Percentiles rank a stretch among this genome's conserved stretches.
These are phyloP conservation scores for Platynereis dumerilii DNA, from an alignment of 2,888 invertebrate genomes.

Conservation along the genomic window DNA sequence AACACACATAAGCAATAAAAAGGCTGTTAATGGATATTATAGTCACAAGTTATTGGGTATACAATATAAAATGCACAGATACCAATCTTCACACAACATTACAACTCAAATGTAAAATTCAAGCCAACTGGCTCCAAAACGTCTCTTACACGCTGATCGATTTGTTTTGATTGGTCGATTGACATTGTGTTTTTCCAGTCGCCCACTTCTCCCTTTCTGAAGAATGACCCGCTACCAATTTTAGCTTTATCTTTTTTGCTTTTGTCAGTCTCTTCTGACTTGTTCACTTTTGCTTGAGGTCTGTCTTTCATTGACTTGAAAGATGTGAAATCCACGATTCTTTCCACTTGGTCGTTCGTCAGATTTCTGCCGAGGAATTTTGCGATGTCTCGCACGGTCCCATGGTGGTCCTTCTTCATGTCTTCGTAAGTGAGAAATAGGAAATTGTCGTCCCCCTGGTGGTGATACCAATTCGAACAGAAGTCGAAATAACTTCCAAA, in stretches of 20 bases:
- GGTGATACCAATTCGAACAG: not conserved
- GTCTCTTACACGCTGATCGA: not conserved
- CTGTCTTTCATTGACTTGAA: not conserved
- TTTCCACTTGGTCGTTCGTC: not conserved
- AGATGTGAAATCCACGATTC: not conserved
- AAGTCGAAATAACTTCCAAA: conserved; percentile 5
- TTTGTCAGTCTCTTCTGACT: not conserved
- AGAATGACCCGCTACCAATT: not conserved
- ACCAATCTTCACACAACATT: no score
- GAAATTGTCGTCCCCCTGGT: not conserved
- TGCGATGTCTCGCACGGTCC: conserved; percentile 6
- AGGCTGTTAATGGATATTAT: no score
- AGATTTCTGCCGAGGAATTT: conserved; percentile 11
- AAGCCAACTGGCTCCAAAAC: not conserved
- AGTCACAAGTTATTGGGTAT: no score
- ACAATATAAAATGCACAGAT: no score
- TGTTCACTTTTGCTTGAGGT: not conserved
- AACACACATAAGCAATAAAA: no score
- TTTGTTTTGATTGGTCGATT: not conserved
- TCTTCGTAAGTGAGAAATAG: conserved; percentile 14
- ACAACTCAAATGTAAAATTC: not conserved
- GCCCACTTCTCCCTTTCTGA: conserved; percentile 16
- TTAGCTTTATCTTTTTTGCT: no score
- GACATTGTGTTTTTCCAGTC: conserved; percentile 9
- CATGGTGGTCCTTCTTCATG: not conserved